Conservation (phyloP, 1,140 invertebrate species). For the Cheumatopsyche charites region DNA sequence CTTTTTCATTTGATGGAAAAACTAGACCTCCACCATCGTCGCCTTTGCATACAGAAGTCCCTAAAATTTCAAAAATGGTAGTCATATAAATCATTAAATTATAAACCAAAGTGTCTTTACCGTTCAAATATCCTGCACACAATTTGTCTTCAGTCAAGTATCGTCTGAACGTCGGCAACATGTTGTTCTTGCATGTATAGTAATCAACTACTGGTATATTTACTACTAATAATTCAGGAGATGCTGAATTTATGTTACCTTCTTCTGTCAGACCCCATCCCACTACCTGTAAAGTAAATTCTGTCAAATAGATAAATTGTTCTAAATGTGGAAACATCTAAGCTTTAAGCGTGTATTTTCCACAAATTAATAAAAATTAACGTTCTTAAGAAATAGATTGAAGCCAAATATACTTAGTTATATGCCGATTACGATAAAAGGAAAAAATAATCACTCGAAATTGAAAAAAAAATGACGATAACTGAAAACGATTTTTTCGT, state of each 20-base stretch:
- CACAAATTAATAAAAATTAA: too few species aligned
- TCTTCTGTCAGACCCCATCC: slow-evolving; percentile 33
- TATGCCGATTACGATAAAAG: too few species aligned
- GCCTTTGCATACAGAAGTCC: slow-evolving; percentile 33
- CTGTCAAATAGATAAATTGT: neutral
- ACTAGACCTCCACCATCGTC: slow-evolving; percentile 41
- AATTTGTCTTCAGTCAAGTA: slow-evolving; percentile 36
- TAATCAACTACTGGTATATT: slow-evolving; percentile 25
- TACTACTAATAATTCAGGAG: slow-evolving; percentile 2
- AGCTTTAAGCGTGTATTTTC: too few species aligned
- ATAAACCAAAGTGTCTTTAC: neutral
- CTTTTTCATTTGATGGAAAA: slow-evolving; percentile 8
- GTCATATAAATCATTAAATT: too few species aligned
- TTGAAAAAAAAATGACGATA: too few species aligned
- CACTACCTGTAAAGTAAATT: slow-evolving; percentile 19
- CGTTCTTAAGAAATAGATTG: too few species aligned
- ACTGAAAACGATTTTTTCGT: too few species aligned
- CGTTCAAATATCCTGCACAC: slow-evolving; percentile 37
- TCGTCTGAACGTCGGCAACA: neutral
- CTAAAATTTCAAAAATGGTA: slow-evolving; percentile 11
- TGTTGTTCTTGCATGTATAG: neutral
- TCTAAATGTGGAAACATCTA: neutral
- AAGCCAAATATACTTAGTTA: too few species aligned
- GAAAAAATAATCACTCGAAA: too few species aligned
- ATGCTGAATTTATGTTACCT: slow-evolving; percentile 1